phyloP scores from a whole-genome alignment of 2,113 vertebrate species.

The Morone chrysops region DNA sequence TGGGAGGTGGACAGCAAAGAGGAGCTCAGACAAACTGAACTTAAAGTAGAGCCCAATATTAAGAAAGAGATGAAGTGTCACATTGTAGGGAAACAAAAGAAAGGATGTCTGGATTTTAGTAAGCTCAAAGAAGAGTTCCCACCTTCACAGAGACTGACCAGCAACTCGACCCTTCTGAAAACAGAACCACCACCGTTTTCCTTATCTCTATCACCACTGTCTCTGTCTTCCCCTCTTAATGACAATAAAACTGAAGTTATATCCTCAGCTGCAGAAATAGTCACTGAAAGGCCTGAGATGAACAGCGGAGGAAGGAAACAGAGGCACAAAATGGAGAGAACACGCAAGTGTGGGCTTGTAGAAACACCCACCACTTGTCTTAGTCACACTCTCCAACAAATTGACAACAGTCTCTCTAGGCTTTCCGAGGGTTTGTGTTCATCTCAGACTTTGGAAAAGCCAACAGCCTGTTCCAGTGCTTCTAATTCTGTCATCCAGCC shows the following conservation, averaged over 20 bases:
- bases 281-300: conserved; percentile 59
- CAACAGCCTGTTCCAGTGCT: conserved; percentile 45
- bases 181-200: conserved; percentile 72
- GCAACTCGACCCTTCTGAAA: conserved; percentile 41
- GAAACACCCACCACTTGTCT: conserved; percentile 75
- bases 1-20: conserved; percentile 82
- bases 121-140: conserved; percentile 74
- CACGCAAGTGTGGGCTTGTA: conserved; percentile 53
- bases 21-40: conserved; percentile 22
- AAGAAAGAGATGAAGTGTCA: conserved; percentile 48
- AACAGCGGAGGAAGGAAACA: conserved; percentile 64
- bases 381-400: conserved; percentile 83
- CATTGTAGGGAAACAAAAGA: conserved; percentile 55
- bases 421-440: conserved; percentile 82
- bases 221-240: conserved; percentile 78
- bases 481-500: conserved; percentile 76
- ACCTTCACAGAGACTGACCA: conserved; percentile 50
- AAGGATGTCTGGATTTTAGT: conserved; percentile 39
- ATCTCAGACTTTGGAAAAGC: conserved; percentile 78
- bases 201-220: conserved; percentile 82
- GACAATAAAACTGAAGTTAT: conserved; percentile 62
- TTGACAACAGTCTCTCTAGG: conserved; percentile 83
- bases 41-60: conserved; percentile 43
- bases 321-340: conserved; percentile 70
- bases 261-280: conserved; percentile 15